These are phyloP conservation scores for Hexactinellida sp. DNA, from an alignment of 37 sponge, comb jelly and placozoan genomes.

Conservation along the genomic window DNA sequence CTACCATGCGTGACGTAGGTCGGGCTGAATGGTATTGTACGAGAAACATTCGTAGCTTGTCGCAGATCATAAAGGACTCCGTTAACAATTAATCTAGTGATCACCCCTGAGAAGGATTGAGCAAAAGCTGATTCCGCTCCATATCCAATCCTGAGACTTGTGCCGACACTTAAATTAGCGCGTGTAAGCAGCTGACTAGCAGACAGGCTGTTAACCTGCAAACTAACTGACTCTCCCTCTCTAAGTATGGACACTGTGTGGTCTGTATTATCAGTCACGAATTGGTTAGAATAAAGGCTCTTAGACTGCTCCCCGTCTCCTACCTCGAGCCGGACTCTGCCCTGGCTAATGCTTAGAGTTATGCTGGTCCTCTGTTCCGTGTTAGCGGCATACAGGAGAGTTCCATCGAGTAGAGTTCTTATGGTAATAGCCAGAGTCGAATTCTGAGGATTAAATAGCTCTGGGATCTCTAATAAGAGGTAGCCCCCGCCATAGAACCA, in stretches of 20 bases:
- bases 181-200: background rate
- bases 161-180: no score
- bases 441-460: background rate
- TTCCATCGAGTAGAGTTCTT: background rate
- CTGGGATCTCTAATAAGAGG: background rate
- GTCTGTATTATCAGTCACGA: background rate
- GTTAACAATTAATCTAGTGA: background rate
- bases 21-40: background rate
- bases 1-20: background rate
- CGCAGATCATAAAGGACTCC: background rate
- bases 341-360: background rate
- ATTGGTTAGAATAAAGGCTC: background rate
- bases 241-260: background rate
- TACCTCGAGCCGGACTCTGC: background rate
- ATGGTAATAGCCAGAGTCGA: background rate
- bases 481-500: constrained; percentile 7
- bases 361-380: background rate
- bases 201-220: background rate
- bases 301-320: background rate
- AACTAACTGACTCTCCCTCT: background rate
- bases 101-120: background rate
- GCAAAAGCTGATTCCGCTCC: background rate
- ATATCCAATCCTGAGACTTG: background rate
- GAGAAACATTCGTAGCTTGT: background rate
- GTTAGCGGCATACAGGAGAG: background rate